Base-by-base conservation (phyloP, 2,888 invertebrate genomes). In the Onchidella celtica region DNA sequence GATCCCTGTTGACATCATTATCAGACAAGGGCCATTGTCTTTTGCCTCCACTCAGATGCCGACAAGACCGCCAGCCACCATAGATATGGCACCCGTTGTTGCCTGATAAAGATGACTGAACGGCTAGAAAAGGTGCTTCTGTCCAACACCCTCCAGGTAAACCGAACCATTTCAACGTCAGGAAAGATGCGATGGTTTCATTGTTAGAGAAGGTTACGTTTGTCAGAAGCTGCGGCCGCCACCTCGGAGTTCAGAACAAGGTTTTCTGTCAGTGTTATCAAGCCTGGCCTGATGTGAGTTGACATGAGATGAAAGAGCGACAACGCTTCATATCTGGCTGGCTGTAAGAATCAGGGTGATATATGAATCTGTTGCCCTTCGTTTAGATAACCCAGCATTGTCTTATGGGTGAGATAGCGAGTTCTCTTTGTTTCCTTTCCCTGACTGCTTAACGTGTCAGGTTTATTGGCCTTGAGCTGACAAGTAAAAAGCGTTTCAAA, bases 241-340 rank as follows among this genome's bases (percentile, higher is more conserved):
- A n/a, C n/a, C n/a, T n/a, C n/a, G n/a, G n/a, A n/a, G n/a, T n/a
- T n/a, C n/a, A 17, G 14, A 65, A 34, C 65, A 65, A 32, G 65
- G 21, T 3, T 9, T 65, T 34, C 65, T 34, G 32, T 34, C 63
- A 2, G 4, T 27, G 2, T 63, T 27, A 27, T 27, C 32, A 6
- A 2, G 1, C 21, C 65, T 21, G 4, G 29, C 6, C 32, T 65
- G 65, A 65, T 65, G 27, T 27, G 65, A 34, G 32, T 3, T 32
- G 65, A 65, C 65, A 34, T 21, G 32, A 65, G 65, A 63, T 63
- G 63, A 63, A 63, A 63, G 27, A 11, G 21, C 4, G 34, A 65
- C 65, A 32, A 65, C 65, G 21, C 65, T 14, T 65, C 14, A 21
- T 65, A 65, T 65, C 65, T 3, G 29, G 27, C 34, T 17, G 29